Evolutionary conservation across 2,113 vertebrate species (phyloP), one percentile per base, ranked within the genome.

Genomic region (Mola mola): DNA sequence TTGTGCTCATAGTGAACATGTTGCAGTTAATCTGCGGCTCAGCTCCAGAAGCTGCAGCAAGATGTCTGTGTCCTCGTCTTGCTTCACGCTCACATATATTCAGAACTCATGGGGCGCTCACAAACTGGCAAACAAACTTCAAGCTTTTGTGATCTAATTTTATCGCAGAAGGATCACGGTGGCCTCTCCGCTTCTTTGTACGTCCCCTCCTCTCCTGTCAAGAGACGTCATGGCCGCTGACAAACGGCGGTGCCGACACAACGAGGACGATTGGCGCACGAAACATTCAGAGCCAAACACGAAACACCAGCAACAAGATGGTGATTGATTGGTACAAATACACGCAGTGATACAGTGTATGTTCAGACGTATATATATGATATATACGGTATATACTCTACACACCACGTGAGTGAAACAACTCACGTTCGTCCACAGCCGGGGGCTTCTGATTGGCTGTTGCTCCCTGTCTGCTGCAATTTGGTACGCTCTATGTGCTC

Each of bases 401-500:
- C n/a, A n/a, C n/a, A n/a, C n/a, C n/a, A n/a, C n/a, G n/a, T n/a
- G n/a, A n/a, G n/a, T n/a, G 20, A 4, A 3, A 7, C 34, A 40
- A 89, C 91, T 91, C 93, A 99, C 97, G 94, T 94, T 90, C 95
- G 92, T 88, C 93, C 94, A 21, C 95, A 91, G 77, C 94, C 90
- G 44, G 93, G 87, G 64, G 93, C 88, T 46, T 98, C 96, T 1
- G 94, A 92, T 81, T 98, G 96, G 90, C 93, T 92, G 90, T 93
- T 95, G 31, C 91, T 92, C 6, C 88, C 94, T 1, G 90, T 90
- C 77, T 96, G 97, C 82, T 97, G 97, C 90, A 97, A 87, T 86
- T 98, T 98, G 88, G 97, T 94, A 13, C 97, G 92, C 72, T 99
- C 97, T 17, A 99, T 98, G 87, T 98, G 95, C 51, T 98, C 97